A percentile compares a stretch with the other conserved stretches of the same genome.
Conservation (phyloP, 2,888 invertebrate genomes). For the Meiosimyza platycephala region DNA sequence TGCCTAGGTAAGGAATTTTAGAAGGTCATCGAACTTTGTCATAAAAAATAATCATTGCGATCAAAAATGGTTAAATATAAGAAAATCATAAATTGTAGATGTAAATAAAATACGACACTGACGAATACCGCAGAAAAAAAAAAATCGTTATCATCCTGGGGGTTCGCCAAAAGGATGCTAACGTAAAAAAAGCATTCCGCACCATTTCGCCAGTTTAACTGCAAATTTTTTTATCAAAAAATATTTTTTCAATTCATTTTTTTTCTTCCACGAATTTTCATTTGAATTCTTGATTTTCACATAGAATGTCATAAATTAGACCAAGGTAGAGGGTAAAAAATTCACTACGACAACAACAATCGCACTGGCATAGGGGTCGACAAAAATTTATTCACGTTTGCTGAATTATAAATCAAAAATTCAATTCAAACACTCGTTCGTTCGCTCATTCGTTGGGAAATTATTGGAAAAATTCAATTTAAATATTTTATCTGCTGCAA, state of each 20-base stretch:
- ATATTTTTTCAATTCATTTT: background rate
- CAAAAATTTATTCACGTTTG: conserved; percentile 32
- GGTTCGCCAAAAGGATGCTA: conserved; percentile 18
- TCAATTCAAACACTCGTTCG: conserved; percentile 24
- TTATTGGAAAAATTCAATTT: conserved; percentile 31
- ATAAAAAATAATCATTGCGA: too few species aligned
- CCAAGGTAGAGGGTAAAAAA: background rate
- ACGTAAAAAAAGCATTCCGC: conserved; percentile 22
- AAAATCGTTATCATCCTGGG: background rate
- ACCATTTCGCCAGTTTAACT: conserved; percentile 20
- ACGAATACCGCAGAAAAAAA: too few species aligned
- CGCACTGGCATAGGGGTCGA: background rate
- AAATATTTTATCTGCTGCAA: conserved; percentile 21
- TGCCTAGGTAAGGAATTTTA: too few species aligned
- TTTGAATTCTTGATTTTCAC: conserved; percentile 26
- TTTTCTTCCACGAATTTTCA: conserved; percentile 9
- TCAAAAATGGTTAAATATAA: too few species aligned
- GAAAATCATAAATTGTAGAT: too few species aligned
- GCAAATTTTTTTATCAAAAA: conserved; percentile 3
- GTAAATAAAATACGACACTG: too few species aligned
- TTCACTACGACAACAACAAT: conserved; percentile 3
- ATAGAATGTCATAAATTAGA: conserved; percentile 32
- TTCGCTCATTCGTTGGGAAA: conserved; percentile 11
- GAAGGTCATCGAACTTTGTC: too few species aligned
- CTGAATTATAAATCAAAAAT: conserved; percentile 35